phyloP scores from a whole-genome alignment of 2,888 invertebrate species.

The Cancer borealis region DNA sequence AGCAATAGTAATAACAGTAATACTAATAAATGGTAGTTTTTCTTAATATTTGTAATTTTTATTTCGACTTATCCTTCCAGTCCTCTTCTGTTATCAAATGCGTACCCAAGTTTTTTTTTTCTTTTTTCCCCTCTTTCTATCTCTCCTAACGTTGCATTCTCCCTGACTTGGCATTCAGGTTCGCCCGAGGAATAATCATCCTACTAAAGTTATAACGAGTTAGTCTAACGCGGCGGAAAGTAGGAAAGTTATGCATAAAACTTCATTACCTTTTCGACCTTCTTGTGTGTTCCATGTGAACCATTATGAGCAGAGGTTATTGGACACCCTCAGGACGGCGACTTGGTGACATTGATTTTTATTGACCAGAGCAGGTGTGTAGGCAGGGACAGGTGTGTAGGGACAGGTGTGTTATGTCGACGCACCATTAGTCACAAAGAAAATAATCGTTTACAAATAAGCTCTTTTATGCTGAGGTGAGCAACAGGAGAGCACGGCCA shows the following conservation, averaged over 20 bases:
- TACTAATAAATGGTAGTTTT: background rate
- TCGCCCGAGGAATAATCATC: background rate
- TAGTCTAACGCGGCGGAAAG: background rate
- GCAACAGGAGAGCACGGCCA: background rate
- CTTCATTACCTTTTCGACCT: background rate
- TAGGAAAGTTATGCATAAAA: background rate
- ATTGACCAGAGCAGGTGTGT: background rate
- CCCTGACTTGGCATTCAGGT: background rate
- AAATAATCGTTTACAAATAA: background rate
- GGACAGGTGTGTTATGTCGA: background rate
- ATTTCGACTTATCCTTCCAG: too few relatives aligned
- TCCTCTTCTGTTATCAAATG: background rate
- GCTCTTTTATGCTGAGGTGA: background rate
- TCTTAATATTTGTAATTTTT: background rate
- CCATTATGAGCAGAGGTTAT: background rate
- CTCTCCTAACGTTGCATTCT: too few relatives aligned
- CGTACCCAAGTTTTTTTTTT: background rate
- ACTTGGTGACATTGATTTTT: constrained; percentile 2
- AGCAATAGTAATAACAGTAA: background rate
- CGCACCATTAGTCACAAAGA: background rate
- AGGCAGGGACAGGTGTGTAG: background rate
- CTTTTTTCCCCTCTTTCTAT: background rate
- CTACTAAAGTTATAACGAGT: background rate
- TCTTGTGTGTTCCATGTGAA: background rate
- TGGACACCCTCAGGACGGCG: too few relatives aligned